Conservation (phyloP, 2,113 vertebrate genomes). For the Trochalopteron elliotii region DNA sequence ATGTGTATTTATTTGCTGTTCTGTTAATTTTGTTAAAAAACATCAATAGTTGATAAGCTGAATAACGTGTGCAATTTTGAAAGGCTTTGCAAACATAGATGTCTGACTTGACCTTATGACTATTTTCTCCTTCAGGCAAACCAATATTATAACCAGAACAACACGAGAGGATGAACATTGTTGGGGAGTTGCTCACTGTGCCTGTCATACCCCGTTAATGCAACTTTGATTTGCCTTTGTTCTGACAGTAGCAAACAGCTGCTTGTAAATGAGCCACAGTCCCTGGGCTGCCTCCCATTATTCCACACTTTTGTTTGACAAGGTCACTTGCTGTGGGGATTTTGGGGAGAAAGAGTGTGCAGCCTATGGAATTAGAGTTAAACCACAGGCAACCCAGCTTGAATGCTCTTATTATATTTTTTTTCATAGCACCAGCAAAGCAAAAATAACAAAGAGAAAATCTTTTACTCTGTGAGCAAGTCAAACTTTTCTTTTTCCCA, state of each 20-base stretch:
- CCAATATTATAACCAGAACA: conserved; percentile 58
- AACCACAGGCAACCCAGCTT: conserved; percentile 82
- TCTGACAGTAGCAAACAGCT: conserved; percentile 89
- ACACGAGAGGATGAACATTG: conserved; percentile 57
- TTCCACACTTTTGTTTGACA: conserved; percentile 83
- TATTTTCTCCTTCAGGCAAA: conserved; percentile 47
- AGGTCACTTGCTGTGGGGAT: conserved; percentile 89
- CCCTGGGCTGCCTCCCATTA: conserved; percentile 80
- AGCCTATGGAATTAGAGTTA: conserved; percentile 80
- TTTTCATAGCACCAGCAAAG: conserved; percentile 71
- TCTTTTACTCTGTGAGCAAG: conserved; percentile 68
- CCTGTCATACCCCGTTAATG: conserved; percentile 84
- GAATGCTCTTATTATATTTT: conserved; percentile 78
- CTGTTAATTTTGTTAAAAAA: conserved; percentile 16
- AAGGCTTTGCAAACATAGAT: conserved; percentile 34
- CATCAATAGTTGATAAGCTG: neutral
- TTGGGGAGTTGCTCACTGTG: conserved; percentile 80
- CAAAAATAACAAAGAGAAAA: conserved; percentile 77
- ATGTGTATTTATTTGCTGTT: neutral
- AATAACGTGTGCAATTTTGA: conserved; percentile 22
- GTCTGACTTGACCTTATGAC: conserved; percentile 40
- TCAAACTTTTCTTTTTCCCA: conserved; percentile 75
- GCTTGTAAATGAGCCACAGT: conserved; percentile 89
- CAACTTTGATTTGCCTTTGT: conserved; percentile 85
- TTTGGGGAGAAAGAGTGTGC: conserved; percentile 79